Percentiles rank a stretch among this genome's conserved stretches.
phyloP scores from a whole-genome alignment of 2,888 invertebrate species.

The Drosophila suboccidentalis region DNA sequence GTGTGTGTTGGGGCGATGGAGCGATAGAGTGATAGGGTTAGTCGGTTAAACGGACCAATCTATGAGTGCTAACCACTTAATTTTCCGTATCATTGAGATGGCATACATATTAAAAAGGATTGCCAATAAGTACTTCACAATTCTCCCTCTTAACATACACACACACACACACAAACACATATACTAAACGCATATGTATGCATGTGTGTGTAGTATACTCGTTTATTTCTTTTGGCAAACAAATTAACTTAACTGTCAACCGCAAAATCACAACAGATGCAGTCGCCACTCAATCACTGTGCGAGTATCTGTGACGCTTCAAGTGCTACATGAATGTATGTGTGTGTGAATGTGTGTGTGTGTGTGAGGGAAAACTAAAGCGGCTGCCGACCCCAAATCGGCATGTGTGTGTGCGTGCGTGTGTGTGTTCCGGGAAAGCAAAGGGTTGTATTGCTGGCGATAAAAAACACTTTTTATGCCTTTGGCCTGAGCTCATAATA shows the following conservation, averaged over 20 bases:
- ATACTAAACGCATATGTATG: neutral
- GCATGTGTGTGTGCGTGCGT: slow-evolving; percentile 4
- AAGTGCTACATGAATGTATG: slow-evolving; percentile 45
- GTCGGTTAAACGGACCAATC: slow-evolving; percentile 23
- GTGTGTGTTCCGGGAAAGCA: slow-evolving; percentile 14
- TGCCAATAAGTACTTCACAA: slow-evolving; percentile 43
- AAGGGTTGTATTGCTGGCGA: slow-evolving; percentile 58
- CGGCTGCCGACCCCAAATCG: slow-evolving; percentile 52
- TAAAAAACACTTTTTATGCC: slow-evolving; percentile 67
- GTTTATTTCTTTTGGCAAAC: slow-evolving; percentile 49
- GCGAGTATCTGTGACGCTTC: slow-evolving; percentile 58
- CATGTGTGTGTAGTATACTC: neutral
- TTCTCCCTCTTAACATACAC: slow-evolving; percentile 9
- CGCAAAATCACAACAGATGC: slow-evolving; percentile 79
- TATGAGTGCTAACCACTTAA: slow-evolving; percentile 70
- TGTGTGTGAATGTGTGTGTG: slow-evolving; percentile 12
- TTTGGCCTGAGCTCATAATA: slow-evolving; percentile 60
- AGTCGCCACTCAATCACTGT: slow-evolving; percentile 72
- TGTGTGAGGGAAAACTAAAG: slow-evolving; percentile 49
- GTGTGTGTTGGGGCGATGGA: neutral
- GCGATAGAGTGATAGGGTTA: neutral
- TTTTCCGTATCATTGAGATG: slow-evolving; percentile 74
- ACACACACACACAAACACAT: neutral
- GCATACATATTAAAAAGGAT: slow-evolving; percentile 69
- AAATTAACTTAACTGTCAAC: slow-evolving; percentile 77